Evolutionary conservation across 1,140 invertebrate genomes (phyloP).

Genomic region (Bacillus rossius): DNA sequence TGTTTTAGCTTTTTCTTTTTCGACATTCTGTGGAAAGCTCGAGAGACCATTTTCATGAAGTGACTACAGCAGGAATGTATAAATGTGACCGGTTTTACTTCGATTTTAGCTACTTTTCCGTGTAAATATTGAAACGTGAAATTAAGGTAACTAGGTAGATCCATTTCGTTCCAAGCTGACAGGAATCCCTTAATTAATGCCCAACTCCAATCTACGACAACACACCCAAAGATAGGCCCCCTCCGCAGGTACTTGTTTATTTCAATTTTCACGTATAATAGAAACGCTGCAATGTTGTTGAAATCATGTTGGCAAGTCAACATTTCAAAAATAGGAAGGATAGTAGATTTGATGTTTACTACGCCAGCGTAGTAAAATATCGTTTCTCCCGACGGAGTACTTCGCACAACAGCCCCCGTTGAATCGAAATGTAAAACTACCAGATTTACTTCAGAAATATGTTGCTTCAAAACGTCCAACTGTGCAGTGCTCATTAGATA

Average conservation of each 20-base stretch:
- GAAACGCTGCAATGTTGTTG: slow-evolving; percentile 9
- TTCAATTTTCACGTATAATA: slow-evolving; percentile 16
- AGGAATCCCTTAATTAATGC: slow-evolving; percentile 18
- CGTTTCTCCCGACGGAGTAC: slow-evolving; percentile 7
- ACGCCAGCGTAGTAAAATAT: slow-evolving; percentile 18
- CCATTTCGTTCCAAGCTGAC: slow-evolving; percentile 2
- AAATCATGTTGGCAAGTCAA: slow-evolving; percentile 16
- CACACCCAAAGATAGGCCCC: slow-evolving; percentile 19
- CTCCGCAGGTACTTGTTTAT: slow-evolving; percentile 1
- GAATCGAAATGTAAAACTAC: slow-evolving; percentile 2
- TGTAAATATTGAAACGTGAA: too few relatives aligned
- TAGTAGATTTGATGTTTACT: slow-evolving; percentile 1
- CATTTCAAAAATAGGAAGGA: slow-evolving; percentile 18
- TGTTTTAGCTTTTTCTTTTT: too few relatives aligned
- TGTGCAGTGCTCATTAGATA: too few relatives aligned
- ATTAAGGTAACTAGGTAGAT: slow-evolving; percentile 15
- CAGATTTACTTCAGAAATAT: slow-evolving; percentile 8
- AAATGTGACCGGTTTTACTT: too few relatives aligned
- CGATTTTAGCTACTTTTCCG: too few relatives aligned
- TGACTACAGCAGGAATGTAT: too few relatives aligned
- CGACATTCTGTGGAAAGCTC: too few relatives aligned
- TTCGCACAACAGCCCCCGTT: slow-evolving; percentile 11
- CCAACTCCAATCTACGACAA: slow-evolving; percentile 23
- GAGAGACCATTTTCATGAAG: too few relatives aligned
- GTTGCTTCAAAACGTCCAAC: too few relatives aligned